phyloP scores from a whole-genome alignment of 2,797 vertebrate genomes.

The Pseudochirops cupreus region DNA sequence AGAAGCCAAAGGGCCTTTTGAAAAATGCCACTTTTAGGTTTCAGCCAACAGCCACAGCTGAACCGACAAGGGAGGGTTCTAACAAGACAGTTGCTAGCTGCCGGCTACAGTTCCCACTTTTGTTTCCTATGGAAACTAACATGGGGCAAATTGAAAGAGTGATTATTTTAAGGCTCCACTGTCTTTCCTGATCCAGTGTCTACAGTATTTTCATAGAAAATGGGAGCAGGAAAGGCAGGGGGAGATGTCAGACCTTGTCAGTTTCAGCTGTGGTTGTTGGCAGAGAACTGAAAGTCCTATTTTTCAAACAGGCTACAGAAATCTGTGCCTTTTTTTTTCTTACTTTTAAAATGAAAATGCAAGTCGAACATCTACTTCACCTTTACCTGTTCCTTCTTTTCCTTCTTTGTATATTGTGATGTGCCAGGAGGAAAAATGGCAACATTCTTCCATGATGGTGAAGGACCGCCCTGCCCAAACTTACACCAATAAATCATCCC shows the following conservation, averaged over 20 bases:
- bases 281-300: constrained; percentile 75
- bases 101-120: constrained; percentile 83
- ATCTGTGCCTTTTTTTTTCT: constrained; percentile 65
- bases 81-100: constrained; percentile 82
- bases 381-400: constrained; percentile 75
- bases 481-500: constrained; percentile 55
- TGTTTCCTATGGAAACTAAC: constrained; percentile 84
- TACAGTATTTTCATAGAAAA: constrained; percentile 83
- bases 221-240: constrained; percentile 81
- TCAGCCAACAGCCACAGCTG: constrained; percentile 82
- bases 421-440: constrained; percentile 57
- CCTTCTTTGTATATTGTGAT: constrained; percentile 51
- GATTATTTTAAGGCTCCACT: constrained; percentile 84
- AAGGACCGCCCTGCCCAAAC: constrained; percentile 40
- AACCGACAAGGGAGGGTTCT: constrained; percentile 82
- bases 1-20: constrained; percentile 74
- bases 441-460: background rate
- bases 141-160: constrained; percentile 85
- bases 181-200: constrained; percentile 82
- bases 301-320: constrained; percentile 81
- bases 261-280: constrained; percentile 78
- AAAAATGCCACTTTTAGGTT: constrained; percentile 71
- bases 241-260: constrained; percentile 83
- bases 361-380: constrained; percentile 67
- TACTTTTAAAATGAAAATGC: constrained; percentile 66